A percentile compares a stretch with the other conserved stretches of the same genome.
Evolutionary conservation across 2,888 invertebrate genomes (phyloP).

Genomic region (Sphaerophoria taeniata): DNA sequence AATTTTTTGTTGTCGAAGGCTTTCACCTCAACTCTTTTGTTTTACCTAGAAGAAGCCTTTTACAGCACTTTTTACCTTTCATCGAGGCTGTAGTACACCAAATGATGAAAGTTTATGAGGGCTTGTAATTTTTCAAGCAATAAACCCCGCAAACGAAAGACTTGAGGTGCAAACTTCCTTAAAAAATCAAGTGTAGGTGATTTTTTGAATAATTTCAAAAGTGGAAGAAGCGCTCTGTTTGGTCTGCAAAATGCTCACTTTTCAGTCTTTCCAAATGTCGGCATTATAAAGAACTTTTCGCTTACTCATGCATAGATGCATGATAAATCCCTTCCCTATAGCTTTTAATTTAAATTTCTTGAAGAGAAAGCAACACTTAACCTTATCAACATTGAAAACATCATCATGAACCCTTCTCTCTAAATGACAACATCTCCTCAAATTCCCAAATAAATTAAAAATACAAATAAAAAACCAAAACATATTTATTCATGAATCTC

Average conservation of each 20-base stretch:
- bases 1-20: neutral
- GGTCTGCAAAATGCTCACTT: too few species aligned
- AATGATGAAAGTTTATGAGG: too few species aligned
- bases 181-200: neutral
- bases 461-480: conserved; percentile 23
- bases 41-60: too few species aligned
- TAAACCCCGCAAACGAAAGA: neutral
- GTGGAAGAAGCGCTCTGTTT: too few species aligned
- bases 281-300: neutral
- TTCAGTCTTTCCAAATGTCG: neutral
- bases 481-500: conserved; percentile 56
- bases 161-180: neutral
- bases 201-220: neutral
- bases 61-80: too few species aligned
- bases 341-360: conserved; percentile 41
- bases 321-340: too few species aligned
- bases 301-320: too few species aligned
- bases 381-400: conserved; percentile 54
- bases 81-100: too few species aligned
- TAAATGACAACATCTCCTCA: conserved; percentile 71
- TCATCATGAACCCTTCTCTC: conserved; percentile 40
- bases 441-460: conserved; percentile 20
- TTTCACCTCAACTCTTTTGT: neutral
- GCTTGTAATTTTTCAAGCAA: too few species aligned
- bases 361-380: conserved; percentile 64